Evolutionary conservation across 2,888 invertebrate genomes (phyloP).

Genomic region (Drosophila neutralis): DNA sequence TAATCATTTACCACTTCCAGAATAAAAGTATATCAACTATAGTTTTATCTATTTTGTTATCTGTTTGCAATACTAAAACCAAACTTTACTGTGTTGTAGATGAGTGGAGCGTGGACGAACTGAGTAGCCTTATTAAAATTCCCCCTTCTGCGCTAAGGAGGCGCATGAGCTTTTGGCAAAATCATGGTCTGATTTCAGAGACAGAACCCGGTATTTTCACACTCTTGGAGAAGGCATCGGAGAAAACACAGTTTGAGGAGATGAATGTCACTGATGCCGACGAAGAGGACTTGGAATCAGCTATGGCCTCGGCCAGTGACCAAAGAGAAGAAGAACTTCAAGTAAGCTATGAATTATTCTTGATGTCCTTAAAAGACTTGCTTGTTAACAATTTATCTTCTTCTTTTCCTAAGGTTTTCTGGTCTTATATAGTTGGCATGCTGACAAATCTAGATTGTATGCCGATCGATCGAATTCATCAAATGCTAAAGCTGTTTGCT

Average conservation of each 20-base stretch:
- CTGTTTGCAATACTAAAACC: not conserved
- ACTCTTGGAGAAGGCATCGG: constrained; percentile 88
- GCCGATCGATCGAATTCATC: constrained; percentile 96
- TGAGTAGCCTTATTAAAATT: constrained; percentile 94
- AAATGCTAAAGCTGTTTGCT: constrained; percentile 98
- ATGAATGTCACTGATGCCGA: constrained; percentile 88
- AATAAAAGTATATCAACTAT: constrained; percentile 87
- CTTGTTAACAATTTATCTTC: not conserved
- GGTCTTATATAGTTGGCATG: constrained; percentile 99
- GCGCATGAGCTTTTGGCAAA: constrained; percentile 97
- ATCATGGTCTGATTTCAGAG: constrained; percentile 94
- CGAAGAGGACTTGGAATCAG: constrained; percentile 96
- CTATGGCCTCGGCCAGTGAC: constrained; percentile 97
- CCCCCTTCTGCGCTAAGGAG: constrained; percentile 93
- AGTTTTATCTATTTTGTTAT: not conserved
- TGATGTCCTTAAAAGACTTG: not conserved
- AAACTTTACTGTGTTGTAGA: constrained; percentile 84
- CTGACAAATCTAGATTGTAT: constrained; percentile 96
- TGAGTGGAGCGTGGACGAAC: constrained; percentile 94
- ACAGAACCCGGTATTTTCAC: constrained; percentile 90
- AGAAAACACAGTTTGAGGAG: constrained; percentile 86
- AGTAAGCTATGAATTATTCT: constrained; percentile 82
- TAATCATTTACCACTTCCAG: constrained; percentile 97
- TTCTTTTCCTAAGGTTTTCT: constrained; percentile 87
- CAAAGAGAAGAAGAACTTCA: constrained; percentile 97